Evolutionary conservation across 2,797 vertebrate genomes (phyloP).

Genomic region (Malurus leucopterus): DNA sequence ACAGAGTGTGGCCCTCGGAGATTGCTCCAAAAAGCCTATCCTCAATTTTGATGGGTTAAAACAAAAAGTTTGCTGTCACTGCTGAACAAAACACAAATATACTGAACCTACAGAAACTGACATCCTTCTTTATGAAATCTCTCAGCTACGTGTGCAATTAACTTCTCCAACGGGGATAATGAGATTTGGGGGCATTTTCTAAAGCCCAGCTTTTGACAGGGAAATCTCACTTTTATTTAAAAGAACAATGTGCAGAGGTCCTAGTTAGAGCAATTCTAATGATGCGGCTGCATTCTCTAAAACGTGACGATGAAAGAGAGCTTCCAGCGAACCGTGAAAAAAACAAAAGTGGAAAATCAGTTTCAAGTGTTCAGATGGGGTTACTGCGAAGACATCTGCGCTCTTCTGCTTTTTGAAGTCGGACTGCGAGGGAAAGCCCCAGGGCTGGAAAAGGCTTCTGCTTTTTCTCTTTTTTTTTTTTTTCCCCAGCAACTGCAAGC

Average conservation of each 20-base stretch:
- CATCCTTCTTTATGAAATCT: not conserved
- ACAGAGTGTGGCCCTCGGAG: not conserved
- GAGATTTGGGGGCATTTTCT: not conserved
- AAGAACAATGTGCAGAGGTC: not conserved
- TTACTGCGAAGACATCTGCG: not conserved
- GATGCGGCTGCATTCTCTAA: not conserved
- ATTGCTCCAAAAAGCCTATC: not conserved
- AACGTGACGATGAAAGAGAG: not conserved
- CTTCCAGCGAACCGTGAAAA: not conserved
- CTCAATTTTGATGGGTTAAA: not conserved
- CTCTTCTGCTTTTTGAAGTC: not conserved
- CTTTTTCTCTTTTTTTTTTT: not conserved
- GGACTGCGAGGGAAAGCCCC: not conserved
- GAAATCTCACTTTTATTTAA: not conserved
- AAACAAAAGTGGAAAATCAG: not conserved
- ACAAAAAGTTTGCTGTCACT: not conserved
- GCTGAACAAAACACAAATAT: rapidly evolving
- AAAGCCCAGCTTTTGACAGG: rapidly evolving
- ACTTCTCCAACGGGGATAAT: not conserved
- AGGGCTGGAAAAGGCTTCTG: not conserved
- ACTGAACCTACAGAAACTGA: not conserved
- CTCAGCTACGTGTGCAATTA: not conserved
- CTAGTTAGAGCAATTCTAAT: not conserved
- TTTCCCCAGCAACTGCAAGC: not conserved
- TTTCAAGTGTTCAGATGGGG: not conserved